These are phyloP conservation scores for Rhopilema esculentum DNA, from an alignment of 30 jellyfish, hydroid and myxozoan genomes.

Conservation along the genomic window DNA sequence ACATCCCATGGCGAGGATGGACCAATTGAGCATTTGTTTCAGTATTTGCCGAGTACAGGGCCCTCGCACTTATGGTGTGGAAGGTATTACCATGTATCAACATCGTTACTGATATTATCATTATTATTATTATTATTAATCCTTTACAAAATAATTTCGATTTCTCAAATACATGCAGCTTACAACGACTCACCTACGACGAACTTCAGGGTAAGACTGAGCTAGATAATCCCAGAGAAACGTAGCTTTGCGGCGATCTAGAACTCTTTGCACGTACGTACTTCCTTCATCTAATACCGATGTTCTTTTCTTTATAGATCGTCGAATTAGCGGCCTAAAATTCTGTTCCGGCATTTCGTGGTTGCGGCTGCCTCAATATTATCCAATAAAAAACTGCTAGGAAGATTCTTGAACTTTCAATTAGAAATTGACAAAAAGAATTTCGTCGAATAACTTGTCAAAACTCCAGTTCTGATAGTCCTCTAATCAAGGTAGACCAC, in stretches of 20 bases:
- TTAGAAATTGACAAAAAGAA: too few species aligned
- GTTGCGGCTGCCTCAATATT: too few species aligned
- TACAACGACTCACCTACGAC: slow-evolving; percentile 39
- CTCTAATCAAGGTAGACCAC: too few species aligned
- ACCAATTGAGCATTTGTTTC: too few species aligned
- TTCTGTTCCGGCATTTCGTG: not conserved
- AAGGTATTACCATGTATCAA: not conserved
- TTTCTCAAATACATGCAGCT: not conserved
- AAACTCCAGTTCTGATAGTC: too few species aligned
- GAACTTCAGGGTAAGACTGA: slow-evolving; percentile 49
- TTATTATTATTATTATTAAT: too few species aligned
- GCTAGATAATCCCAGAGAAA: slow-evolving; percentile 42
- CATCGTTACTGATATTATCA: not conserved
- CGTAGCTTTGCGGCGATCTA: slow-evolving; percentile 17
- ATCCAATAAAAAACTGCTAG: too few species aligned
- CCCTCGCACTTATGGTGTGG: too few species aligned
- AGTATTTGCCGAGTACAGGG: too few species aligned
- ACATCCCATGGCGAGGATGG: too few species aligned
- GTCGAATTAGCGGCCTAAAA: slow-evolving; percentile 10
- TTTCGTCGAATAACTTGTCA: too few species aligned
- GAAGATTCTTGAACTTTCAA: too few species aligned
- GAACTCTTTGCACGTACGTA: slow-evolving; percentile 1
- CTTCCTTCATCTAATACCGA: slow-evolving; percentile 10
- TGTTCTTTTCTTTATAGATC: slow-evolving; percentile 23
- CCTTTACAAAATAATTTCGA: not conserved